Percentiles rank a stretch among this genome's conserved stretches.
These are phyloP conservation scores for Ormia ochracea DNA, from an alignment of 2,888 invertebrate genomes.

Conservation along the genomic window DNA sequence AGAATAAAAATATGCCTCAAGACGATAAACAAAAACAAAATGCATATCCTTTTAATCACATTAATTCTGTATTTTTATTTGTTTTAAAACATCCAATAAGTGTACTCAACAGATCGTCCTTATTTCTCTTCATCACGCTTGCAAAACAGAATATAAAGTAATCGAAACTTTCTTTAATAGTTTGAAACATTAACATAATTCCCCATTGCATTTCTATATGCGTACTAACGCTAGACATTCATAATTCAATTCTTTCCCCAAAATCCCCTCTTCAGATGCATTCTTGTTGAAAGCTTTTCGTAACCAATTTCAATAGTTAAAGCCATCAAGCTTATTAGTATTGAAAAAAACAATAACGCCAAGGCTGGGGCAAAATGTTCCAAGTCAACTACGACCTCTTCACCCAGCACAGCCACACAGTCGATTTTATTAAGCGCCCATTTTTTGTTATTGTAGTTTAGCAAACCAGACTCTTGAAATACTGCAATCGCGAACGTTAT, in stretches of 20 bases:
- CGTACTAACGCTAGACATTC: not conserved
- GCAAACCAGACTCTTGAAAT: conserved; percentile 67
- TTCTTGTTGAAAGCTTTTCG: not conserved
- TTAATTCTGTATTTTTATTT: no score
- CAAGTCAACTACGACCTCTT: conserved; percentile 71
- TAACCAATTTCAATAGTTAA: conserved; percentile 66
- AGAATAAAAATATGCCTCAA: no score
- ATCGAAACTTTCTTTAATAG: no score
- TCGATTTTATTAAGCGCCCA: conserved; percentile 70
- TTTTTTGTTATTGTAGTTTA: conserved; percentile 68
- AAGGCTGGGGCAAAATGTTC: conserved; percentile 73
- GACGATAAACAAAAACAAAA: no score
- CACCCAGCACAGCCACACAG: conserved; percentile 66
- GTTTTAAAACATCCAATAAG: no score
- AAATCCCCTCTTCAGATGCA: not conserved
- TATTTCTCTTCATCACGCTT: no score
- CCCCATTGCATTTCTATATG: no score
- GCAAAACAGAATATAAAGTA: no score
- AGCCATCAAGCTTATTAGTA: conserved; percentile 65
- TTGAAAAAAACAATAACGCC: conserved; percentile 67
- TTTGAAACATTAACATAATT: no score
- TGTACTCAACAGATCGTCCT: no score
- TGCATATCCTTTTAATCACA: no score
- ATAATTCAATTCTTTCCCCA: not conserved
- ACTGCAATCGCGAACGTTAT: conserved; percentile 67